A percentile compares a stretch with the other conserved stretches of the same genome.
phyloP scores from a whole-genome alignment of 1,140 invertebrate species.

The Pogonomyrmex californicus region DNA sequence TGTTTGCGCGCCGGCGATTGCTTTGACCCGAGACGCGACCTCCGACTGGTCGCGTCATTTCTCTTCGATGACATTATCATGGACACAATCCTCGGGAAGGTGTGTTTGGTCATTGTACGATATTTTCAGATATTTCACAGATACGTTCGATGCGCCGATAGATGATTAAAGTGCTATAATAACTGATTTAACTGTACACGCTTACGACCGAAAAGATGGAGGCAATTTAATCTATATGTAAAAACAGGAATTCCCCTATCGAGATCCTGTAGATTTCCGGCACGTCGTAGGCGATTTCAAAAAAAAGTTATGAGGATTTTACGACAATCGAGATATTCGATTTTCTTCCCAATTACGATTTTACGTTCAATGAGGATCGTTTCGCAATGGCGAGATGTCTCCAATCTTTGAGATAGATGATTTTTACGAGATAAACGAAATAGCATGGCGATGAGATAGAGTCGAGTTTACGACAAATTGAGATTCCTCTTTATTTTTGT shows the following conservation, averaged over 20 bases:
- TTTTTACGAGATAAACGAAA: constrained; percentile 2
- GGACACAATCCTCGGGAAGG: constrained; percentile 17
- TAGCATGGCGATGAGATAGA: neutral
- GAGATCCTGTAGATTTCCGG: neutral
- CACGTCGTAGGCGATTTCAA: too few relatives aligned
- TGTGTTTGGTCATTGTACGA: constrained; percentile 4
- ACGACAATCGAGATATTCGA: neutral
- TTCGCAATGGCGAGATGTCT: neutral
- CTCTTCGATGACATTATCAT: constrained; percentile 34
- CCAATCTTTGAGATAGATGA: neutral
- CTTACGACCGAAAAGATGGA: neutral
- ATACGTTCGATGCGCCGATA: constrained; percentile 6
- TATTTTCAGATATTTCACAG: neutral
- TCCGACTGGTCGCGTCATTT: constrained; percentile 36
- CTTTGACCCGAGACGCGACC: constrained; percentile 44
- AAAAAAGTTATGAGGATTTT: neutral
- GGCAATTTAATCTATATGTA: neutral
- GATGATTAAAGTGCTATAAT: neutral
- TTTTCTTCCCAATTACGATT: neutral
- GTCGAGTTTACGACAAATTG: constrained; percentile 36
- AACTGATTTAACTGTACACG: neutral
- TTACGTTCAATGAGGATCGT: neutral
- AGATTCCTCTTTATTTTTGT: constrained; percentile 33
- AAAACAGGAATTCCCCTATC: neutral
- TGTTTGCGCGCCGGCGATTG: constrained; percentile 51